Evolutionary conservation across 2,888 invertebrate species (phyloP), one percentile per base, ranked within the genome.

Genomic region (Oxycera nigricornis): DNA sequence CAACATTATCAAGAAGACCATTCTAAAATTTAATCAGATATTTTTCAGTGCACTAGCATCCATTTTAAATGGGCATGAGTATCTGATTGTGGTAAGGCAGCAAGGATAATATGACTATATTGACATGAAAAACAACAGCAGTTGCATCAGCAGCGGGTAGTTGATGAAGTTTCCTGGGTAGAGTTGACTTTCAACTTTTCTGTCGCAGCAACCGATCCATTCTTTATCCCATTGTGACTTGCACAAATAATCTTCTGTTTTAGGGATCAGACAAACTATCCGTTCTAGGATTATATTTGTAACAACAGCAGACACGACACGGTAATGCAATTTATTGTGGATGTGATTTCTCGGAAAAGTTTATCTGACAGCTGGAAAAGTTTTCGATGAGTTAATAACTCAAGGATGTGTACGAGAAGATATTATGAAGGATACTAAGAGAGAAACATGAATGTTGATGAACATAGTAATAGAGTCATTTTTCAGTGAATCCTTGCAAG

Each of bases 1-100:
- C 17, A 31, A 4, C 31, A 30, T 61, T 31, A 20, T 46, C 46
- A 46, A 28, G 59, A 22, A 26, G 59, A 4, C 14, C 31, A 2
- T 14, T 7, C 30, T 61, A 26, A 61, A 61, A 61, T 61, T 61
- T 61, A 61, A 61, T 61, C 30, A 61, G 61, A 61, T 61, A 61
- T 61, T 61, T 30, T 61, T 24, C 20, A 20, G 26, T 61, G 61
- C 31, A 30, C 17, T 17, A 31, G 61, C 20, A n/a, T 46, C 17
- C 46, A 6, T 2, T 11, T 6, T 11, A 14, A 14, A 20, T 14
- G 30, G 61, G 20, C 61, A 31, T 46, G 14, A 20, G 61, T 3
- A 31, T 61, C 61, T 26, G 31, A 26, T 31, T 61, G 61, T 31
- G 61, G 61, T 31, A 31, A 31, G 20, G 20, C n/a, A 14, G 31